Evolutionary conservation across 2,888 invertebrate species (phyloP).

Genomic region (Apodemia mormo): DNA sequence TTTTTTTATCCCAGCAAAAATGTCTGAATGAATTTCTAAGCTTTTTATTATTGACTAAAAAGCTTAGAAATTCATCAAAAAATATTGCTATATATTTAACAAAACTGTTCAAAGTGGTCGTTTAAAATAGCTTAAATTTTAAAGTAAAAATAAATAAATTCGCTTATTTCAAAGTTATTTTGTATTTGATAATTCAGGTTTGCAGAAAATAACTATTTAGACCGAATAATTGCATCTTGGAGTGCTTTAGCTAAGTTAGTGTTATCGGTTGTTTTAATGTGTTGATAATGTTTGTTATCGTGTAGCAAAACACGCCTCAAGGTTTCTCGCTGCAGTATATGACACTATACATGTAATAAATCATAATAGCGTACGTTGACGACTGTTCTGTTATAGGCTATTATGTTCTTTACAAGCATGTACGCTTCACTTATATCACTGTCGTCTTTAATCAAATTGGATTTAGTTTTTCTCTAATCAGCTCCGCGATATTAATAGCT

Average conservation of each 20-base stretch:
- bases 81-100: too few species aligned
- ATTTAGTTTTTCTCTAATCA: conserved; percentile 3
- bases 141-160: too few species aligned
- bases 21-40: too few species aligned
- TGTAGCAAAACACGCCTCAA: conserved; percentile 4
- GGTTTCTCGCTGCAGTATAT: neutral
- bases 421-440: neutral
- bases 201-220: neutral
- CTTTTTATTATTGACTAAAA: too few species aligned
- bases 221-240: neutral
- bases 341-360: neutral
- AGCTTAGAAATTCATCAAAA: too few species aligned
- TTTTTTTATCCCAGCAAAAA: too few species aligned
- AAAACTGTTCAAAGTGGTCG: too few species aligned
- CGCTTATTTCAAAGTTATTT: too few species aligned
- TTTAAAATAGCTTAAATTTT: too few species aligned
- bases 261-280: conserved; percentile 10
- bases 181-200: neutral
- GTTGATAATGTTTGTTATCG: conserved; percentile 13
- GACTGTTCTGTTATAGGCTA: neutral
- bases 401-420: conserved; percentile 14
- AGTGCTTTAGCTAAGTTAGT: neutral
- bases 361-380: conserved; percentile 2
- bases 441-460: conserved; percentile 6
- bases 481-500: neutral